These are phyloP conservation scores for Euura saliciscinereae DNA, from an alignment of 1,140 invertebrate species.

Conservation along the genomic window DNA sequence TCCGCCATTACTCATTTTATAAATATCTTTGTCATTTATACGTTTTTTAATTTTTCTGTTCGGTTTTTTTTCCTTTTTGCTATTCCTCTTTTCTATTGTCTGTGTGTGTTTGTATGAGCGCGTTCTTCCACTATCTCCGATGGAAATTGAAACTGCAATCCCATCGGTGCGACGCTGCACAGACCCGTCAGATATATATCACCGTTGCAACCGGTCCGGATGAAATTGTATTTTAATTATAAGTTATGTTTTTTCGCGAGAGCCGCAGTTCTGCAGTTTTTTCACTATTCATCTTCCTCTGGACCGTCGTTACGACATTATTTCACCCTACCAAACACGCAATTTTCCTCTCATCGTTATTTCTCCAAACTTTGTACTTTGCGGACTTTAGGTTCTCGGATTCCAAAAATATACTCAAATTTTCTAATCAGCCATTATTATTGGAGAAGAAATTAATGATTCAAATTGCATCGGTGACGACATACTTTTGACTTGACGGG, in stretches of 20 bases:
- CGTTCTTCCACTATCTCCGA: not conserved
- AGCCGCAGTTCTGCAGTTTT: too few relatives aligned
- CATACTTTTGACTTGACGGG: too few relatives aligned
- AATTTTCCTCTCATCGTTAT: too few relatives aligned
- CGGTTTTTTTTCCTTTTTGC: not conserved
- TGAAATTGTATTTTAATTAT: conserved; percentile 8
- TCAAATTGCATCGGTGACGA: too few relatives aligned
- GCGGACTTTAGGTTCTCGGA: not conserved
- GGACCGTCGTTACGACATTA: too few relatives aligned
- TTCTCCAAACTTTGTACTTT: not conserved
- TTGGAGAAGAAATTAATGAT: too few relatives aligned
- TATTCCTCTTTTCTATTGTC: not conserved
- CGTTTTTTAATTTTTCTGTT: not conserved
- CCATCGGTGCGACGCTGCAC: not conserved
- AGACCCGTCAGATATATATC: not conserved
- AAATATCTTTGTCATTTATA: not conserved
- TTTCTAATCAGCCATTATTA: too few relatives aligned
- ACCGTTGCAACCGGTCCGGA: not conserved
- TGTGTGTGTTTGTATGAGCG: not conserved
- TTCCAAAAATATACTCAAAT: not conserved
- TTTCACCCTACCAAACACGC: too few relatives aligned
- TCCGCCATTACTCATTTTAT: conserved; percentile 1
- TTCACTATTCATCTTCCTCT: too few relatives aligned
- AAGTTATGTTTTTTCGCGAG: not conserved
- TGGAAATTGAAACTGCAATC: not conserved